Evolutionary conservation across 2,888 invertebrate genomes (phyloP), one percentile per base, ranked within the genome.

Genomic region (Pollenia labialis): DNA sequence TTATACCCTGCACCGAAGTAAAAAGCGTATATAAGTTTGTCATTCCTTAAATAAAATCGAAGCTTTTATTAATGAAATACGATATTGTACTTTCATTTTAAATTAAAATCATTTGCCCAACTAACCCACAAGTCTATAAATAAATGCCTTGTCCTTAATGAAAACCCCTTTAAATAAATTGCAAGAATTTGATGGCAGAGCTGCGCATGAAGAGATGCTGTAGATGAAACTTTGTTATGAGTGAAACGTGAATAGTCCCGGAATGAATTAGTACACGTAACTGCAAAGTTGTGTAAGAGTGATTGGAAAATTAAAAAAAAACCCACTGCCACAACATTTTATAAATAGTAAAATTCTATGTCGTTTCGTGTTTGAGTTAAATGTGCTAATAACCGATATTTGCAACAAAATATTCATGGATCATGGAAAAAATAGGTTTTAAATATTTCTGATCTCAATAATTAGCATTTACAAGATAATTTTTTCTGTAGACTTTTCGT

Each of bases 191-290:
- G 2, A 56, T 62, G 54, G 16, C 2, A 14, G 44, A 18, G 42
- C 7, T 75, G 44, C 46, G 23, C 82, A 23, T 62, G 52, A 32
- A 32, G 0, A 6, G 32, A 46, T 52, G 69, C 8, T 74, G 60
- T 23, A 75, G 68, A 75, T 69, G 79, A 79, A 74, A 54, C 62
- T 32, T 0, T 32, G 4, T 80, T 60, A 66, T 69, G 68, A 62
- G 14, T 71, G 46, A 8, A 62, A 32, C 32, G 54, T 62, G 62
- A 64, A 81, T 71, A 71, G 23, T 62, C 46, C 50, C 16, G 62
- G 46, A 60, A 23, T 79, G 85, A 85, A 85, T 82, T 69, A 79
- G 85, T 58, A 69, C 85, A 87, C 50, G 74, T 81, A 85, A 79
- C 72, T 81, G 84, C 84, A 64, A 32, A 4, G 66, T 74, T 87